Percentiles rank a stretch among this genome's conserved stretches.
phyloP scores from a whole-genome alignment of 2,888 invertebrate species.

The Caenorhabditis sp. region DNA sequence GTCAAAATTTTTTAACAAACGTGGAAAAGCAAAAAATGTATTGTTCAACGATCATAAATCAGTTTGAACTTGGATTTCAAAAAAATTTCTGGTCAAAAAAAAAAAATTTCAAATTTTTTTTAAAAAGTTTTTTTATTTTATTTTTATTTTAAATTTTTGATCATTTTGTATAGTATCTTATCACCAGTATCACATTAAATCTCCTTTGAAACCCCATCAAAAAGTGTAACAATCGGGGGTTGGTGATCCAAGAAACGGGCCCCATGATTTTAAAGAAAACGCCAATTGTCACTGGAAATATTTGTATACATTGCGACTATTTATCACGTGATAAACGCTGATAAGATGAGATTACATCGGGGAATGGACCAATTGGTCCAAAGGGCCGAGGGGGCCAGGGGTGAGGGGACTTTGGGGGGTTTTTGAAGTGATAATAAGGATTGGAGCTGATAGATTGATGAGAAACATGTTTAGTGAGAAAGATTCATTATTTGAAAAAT shows the following conservation, averaged over 20 bases:
- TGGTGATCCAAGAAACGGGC: not conserved
- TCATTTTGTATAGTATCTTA: not conserved
- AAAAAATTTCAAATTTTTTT: not conserved
- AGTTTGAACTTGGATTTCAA: not conserved
- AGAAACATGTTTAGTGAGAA: too few relatives aligned
- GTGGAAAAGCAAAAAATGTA: not conserved
- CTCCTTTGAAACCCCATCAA: not conserved
- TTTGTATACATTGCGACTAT: slow-evolving; percentile 1
- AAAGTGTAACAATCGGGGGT: not conserved
- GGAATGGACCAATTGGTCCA: too few relatives aligned
- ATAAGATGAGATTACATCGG: not conserved
- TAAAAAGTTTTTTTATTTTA: not conserved
- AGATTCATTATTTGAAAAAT: too few relatives aligned
- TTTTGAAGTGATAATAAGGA: too few relatives aligned
- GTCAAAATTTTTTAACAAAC: not conserved
- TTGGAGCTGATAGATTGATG: not conserved
- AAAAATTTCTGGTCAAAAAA: slow-evolving; percentile 2
- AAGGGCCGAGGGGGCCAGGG: not conserved
- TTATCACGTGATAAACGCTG: not conserved
- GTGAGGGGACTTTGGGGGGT: not conserved
- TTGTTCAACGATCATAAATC: not conserved
- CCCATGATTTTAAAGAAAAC: slow-evolving; percentile 5
- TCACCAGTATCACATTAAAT: not conserved
- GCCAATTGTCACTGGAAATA: not conserved
- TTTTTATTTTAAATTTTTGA: not conserved